A percentile compares a stretch with the other conserved stretches of the same genome.
Conservation (phyloP, 2,113 vertebrate genomes). For the Centropristis striata region DNA sequence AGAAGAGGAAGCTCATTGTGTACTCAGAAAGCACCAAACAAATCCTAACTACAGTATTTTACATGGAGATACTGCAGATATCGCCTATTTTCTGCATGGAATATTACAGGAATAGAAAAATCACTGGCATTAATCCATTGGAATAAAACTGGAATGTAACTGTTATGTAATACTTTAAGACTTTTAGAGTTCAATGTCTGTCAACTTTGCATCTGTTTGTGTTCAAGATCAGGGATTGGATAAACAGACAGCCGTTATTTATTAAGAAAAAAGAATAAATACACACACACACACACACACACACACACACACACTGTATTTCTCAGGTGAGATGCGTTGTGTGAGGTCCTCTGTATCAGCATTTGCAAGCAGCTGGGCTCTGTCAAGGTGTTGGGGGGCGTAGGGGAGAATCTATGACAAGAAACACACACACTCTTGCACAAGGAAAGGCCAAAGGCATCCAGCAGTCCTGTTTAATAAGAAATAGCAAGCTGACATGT, state of each 20-base stretch:
- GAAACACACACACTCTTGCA: neutral
- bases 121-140: neutral
- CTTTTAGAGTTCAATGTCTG: neutral
- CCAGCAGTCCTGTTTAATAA: neutral
- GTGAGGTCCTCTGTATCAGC: constrained; percentile 59
- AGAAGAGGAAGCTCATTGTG: neutral
- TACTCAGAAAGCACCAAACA: neutral
- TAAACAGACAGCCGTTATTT: neutral
- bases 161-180: neutral
- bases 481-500: constrained; percentile 37
- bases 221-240: neutral
- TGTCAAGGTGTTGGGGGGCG: constrained; percentile 51
- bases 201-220: neutral
- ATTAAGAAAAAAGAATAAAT: neutral
- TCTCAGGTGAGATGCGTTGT: constrained; percentile 30
- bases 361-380: constrained; percentile 60
- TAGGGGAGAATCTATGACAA: constrained; percentile 3
- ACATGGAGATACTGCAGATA: neutral
- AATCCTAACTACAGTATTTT: neutral
- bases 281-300: neutral
- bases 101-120: neutral
- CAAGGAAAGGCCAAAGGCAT: neutral
- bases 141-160: neutral
- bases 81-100: neutral
- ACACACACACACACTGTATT: neutral